Percentiles rank a stretch among this genome's conserved stretches.
phyloP scores from a whole-genome alignment of 2,888 invertebrate species.

The Calameuta filiformis region DNA sequence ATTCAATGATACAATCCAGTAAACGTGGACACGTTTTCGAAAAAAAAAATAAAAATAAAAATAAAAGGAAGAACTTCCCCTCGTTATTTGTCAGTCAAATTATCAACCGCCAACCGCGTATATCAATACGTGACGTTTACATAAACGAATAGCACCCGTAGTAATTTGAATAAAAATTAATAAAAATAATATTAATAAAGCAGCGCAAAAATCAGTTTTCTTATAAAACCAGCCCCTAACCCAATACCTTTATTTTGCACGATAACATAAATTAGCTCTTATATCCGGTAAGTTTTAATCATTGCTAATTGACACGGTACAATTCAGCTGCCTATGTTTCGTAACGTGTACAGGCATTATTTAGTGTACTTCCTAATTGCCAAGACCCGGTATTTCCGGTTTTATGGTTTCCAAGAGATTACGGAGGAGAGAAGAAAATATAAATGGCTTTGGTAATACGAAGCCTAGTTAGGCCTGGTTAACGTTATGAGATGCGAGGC shows the following conservation, averaged over 20 bases:
- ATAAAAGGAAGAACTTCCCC: neutral
- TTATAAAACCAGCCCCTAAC: neutral
- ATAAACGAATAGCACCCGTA: neutral
- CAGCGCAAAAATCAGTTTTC: neutral
- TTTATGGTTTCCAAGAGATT: neutral
- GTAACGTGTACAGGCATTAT: neutral
- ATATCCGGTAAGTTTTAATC: neutral
- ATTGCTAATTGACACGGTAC: neutral
- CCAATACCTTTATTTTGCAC: neutral
- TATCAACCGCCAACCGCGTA: neutral
- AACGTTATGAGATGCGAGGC: conserved; percentile 55
- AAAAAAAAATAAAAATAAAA: neutral
- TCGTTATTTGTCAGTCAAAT: neutral
- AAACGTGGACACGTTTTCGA: neutral
- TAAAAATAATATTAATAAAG: neutral
- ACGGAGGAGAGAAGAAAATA: conserved; percentile 7
- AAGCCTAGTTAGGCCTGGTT: conserved; percentile 50
- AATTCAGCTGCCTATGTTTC: too few relatives aligned
- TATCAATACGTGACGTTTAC: neutral
- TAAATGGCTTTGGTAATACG: conserved; percentile 21
- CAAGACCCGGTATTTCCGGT: neutral
- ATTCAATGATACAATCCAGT: neutral
- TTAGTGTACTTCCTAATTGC: neutral
- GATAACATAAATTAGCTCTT: neutral
- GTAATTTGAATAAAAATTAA: neutral